A percentile compares a stretch with the other conserved stretches of the same genome.
These are phyloP conservation scores for Halictus rubicundus DNA, from an alignment of 1,140 invertebrate genomes.

Conservation along the genomic window DNA sequence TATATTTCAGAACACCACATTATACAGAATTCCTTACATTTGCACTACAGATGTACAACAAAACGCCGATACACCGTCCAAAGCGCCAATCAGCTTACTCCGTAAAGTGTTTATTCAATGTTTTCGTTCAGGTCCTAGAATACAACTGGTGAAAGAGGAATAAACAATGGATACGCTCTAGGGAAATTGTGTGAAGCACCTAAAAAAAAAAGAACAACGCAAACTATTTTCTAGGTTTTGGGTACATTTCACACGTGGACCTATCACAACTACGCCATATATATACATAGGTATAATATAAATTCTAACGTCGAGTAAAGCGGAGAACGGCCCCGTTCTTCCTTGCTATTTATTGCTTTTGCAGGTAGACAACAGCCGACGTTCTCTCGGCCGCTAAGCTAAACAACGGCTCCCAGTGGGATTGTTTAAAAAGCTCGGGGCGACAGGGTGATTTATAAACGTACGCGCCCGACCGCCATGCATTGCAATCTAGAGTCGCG, in stretches of 20 bases:
- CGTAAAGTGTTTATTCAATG: background rate
- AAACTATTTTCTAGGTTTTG: background rate
- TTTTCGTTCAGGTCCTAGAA: conserved; percentile 26
- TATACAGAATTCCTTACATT: background rate
- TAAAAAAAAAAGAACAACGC: background rate
- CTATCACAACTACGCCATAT: background rate
- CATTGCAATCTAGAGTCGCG: conserved; percentile 77
- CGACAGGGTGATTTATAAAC: background rate
- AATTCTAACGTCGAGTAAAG: background rate
- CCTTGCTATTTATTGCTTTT: background rate
- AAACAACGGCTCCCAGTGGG: background rate
- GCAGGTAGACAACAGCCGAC: background rate
- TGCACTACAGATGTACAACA: background rate
- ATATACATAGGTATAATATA: no score
- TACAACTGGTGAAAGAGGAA: background rate
- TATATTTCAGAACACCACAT: background rate
- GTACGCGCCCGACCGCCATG: background rate
- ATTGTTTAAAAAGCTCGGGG: background rate
- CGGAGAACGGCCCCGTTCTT: no score
- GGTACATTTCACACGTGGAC: background rate
- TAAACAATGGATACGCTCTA: background rate
- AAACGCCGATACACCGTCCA: background rate
- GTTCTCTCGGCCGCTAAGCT: background rate
- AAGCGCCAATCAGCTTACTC: background rate
- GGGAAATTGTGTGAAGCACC: background rate